Evolutionary conservation across 2,797 vertebrate genomes (phyloP), one percentile per base, ranked within the genome.

Genomic region (Clarias laeviceps): DNA sequence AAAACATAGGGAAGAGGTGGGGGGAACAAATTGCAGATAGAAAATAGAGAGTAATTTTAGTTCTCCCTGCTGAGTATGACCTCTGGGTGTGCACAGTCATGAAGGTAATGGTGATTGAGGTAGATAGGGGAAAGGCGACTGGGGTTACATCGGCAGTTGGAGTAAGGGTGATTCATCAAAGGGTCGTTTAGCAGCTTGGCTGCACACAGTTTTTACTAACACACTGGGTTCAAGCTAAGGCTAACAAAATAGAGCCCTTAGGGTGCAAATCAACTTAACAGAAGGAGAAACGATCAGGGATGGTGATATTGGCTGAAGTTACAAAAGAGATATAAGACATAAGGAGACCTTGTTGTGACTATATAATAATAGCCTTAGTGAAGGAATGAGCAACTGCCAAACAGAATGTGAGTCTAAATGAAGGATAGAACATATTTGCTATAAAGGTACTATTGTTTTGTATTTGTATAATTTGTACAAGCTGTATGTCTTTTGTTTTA

Each of bases 71-170:
- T 82, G 86, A 88, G 82, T 86, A 66, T 82, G 84, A 89, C 89
- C 89, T 90, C 90, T 82, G 24, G 84, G 83, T 83, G 88, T 85
- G 80, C 82, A 74, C 62, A 84, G 82, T 85, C 85, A 84, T 89
- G 87, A 89, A 90, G 85, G 89, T 91, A 90, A 91, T 92, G 85
- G 89, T 80, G 74, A 90, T 87, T 85, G 85, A 88, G 83, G 86
- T 84, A 85, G 69, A 84, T 84, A 82, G 84, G 70, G 66, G 76
- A 83, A 69, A 80, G 72, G 84, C 69, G 76, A 87, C 29, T 76
- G 64, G 65, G 72, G 82, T 62, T 80, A 76, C 69, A 69, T 77
- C 54, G 34, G 79, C 83, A 32, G 61, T 78, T 69, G 79, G 50
- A 62, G 89, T 84, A 80, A 64, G 45, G 82, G 85, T 88, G 68